Evolutionary conservation across 2,888 invertebrate genomes (phyloP), one percentile per base, ranked within the genome.

Genomic region (Syrphus vitripennis): DNA sequence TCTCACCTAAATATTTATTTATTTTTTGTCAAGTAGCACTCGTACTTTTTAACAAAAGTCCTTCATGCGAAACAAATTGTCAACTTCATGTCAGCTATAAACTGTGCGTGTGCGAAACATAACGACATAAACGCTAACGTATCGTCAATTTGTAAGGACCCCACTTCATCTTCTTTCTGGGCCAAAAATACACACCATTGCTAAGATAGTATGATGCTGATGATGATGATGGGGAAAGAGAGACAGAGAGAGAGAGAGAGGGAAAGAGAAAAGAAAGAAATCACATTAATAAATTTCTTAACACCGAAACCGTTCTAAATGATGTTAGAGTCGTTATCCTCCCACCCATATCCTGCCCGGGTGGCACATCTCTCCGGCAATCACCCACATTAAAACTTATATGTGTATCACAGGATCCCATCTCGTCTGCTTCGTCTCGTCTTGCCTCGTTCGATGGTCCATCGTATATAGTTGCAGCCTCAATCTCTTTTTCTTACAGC

Each of bases 201-300:
- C n/a, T n/a, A 50, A 50, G 48, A 50, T 50, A 26, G 53, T 42
- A 16, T 3, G n/a, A 1, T 3, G 1, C 0, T 40, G 40, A 14
- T n/a, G 34, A 34, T 10, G 34, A 34, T 34, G 12, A 9, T 12
- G 34, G 10, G 12, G 34, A 12, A 34, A 34, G 0, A 34, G 12
- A 34, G 10, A 34, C 19, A 19, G 16, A 42, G n/a, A n/a, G n/a
- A n/a, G n/a, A n/a, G n/a, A 14, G 2, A 2, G n/a, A 21, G 12
- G 4, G 16, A 7, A 21, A 59, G 34, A 37, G 31, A 21, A 29
- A 29, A 48, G 29, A 40, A 37, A 83, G 86, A 42, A 70, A 86
- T 86, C 86, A 70, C 86, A 82, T 65, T 82, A 86, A 86, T 86
- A 86, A 86, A 82, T 86, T 86, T 86, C 86, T 82, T 77, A 86